Base-by-base conservation (phyloP, 2,113 vertebrate genomes). In the Centropristis striata region DNA sequence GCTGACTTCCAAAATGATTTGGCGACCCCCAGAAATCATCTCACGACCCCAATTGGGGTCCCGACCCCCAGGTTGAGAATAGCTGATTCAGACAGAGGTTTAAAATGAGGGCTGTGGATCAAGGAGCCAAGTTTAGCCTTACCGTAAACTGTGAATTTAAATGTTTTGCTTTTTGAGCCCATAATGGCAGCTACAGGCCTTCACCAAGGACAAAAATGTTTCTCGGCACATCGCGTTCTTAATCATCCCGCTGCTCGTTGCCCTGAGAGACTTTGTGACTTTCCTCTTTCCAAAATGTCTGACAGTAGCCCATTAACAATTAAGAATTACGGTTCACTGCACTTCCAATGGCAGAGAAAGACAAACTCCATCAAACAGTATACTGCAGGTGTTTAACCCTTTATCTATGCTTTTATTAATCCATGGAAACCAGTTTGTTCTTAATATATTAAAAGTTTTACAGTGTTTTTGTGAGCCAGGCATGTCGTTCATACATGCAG, bases 281-380 rank as follows among this genome's bases (percentile, higher is more conserved):
- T 80, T 77, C 71, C 77, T 53, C 67, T 68, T 79, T 71, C 60
- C 68, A 39, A 79, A 72, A 78, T 72, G 67, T 63, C 67, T 69
- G 74, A 78, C 81, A 70, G 71, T 61, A 39, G 57, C 53, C 68
- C 55, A 71, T 81, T 78, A 90, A 74, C 58, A 76, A 75, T 75
- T 68, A 80, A 42, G 69, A 86, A 67, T 49, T 27, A 69, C 9
- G 37, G 54, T 71, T 80, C 67, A 73, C 32, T 13, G 74, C 63
- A 18, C 69, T 32, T 60, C 46, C 27, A 46, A 64, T 75, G 81
- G 44, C 82, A 72, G 49, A 42, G 51, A 88, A 80, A 83, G 71
- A 57, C 60, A 28, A 49, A 70, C 36, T 47, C 57, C 44, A 37
- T 60, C 15, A 16, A 4, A 16, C 8, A 54, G 3, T 15, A 4